Base-by-base conservation (phyloP, 2,797 vertebrate genomes). In the Melanotaenia parkinsoni region DNA sequence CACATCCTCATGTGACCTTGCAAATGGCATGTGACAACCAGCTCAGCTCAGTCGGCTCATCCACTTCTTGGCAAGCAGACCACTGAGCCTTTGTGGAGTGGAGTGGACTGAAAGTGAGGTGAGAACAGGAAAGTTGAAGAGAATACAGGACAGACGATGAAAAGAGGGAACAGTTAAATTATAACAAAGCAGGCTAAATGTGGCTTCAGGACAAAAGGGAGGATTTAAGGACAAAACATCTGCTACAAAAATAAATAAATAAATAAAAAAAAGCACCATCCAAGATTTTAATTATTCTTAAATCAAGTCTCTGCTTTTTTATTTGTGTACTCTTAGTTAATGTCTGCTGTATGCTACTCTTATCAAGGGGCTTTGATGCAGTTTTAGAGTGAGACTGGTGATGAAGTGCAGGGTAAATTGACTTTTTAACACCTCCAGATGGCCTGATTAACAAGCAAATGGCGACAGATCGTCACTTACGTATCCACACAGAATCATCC, bases 1-100 rank as follows among this genome's bases (percentile, higher is more conserved):
- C 78, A 51, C 35, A 70, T 77, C 68, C 63, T 59, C 0, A 16
- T 58, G 60, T 88, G 77, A 89, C 83, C 83, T 67, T n/a, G 18
- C 75, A 80, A 87, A 89, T 82, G 84, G 80, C 85, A 89, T 70
- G 87, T 92, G 92, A 90, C 85, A 73, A 77, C 57, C 69, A 79
- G 77, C 79, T 89, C 82, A 70, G 81, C 83, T 82, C 77, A 56
- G 67, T 77, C 79, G 58, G 75, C 79, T 89, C 80, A 85, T 85
- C 86, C 80, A 74, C 37, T 56, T 86, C 72, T 74, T 88, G 77
- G 83, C 83, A 80, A 86, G 62, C 38, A 62, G 16, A 63, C 60
- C 37, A 60, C 43, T 18, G 40, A 70, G 77, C 56, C 37, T 28
- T 67, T 32, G 73, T 3, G 22, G 51, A 43, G 33, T 26, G 57